phyloP scores from a whole-genome alignment of 2,888 invertebrate genomes.

The Coelopa pilipes region DNA sequence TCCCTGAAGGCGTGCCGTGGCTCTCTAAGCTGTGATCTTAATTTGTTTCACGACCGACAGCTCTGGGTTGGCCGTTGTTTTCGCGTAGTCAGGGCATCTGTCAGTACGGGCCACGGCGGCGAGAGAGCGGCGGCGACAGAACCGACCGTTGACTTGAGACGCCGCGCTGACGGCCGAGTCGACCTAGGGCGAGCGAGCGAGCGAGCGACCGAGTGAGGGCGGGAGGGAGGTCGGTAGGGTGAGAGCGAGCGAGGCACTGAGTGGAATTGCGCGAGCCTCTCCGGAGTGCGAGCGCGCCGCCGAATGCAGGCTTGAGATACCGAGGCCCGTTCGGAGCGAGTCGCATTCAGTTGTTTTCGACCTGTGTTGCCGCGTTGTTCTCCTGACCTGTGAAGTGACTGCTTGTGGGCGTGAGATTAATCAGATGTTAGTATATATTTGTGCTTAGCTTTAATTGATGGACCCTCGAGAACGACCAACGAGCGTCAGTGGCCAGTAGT shows the following conservation, averaged over 20 bases:
- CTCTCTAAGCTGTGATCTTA: too few species aligned
- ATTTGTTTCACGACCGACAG: background rate
- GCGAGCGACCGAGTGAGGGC: background rate
- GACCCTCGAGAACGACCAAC: background rate
- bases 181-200: background rate
- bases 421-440: conserved; percentile 25
- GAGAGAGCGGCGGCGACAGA: background rate
- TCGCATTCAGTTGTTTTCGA: conserved; percentile 49
- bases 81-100: background rate
- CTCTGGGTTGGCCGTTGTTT: background rate
- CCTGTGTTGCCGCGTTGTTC: conserved; percentile 49
- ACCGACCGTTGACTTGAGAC: background rate
- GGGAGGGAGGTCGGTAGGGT: background rate
- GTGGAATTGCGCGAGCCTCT: background rate
- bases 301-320: conserved; percentile 25
- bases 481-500: too few species aligned
- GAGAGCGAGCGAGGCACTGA: background rate
- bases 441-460: conserved; percentile 18
- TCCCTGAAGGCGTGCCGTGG: too few species aligned
- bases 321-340: conserved; percentile 11
- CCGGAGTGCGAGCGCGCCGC: conserved; percentile 2
- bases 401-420: conserved; percentile 15
- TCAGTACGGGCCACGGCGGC: too few species aligned
- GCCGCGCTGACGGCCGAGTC: too few species aligned
- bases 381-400: conserved; percentile 24